Percentiles rank a stretch among this genome's conserved stretches.
Evolutionary conservation across 1,140 invertebrate species (phyloP).

Genomic region (Carposina sasakii): DNA sequence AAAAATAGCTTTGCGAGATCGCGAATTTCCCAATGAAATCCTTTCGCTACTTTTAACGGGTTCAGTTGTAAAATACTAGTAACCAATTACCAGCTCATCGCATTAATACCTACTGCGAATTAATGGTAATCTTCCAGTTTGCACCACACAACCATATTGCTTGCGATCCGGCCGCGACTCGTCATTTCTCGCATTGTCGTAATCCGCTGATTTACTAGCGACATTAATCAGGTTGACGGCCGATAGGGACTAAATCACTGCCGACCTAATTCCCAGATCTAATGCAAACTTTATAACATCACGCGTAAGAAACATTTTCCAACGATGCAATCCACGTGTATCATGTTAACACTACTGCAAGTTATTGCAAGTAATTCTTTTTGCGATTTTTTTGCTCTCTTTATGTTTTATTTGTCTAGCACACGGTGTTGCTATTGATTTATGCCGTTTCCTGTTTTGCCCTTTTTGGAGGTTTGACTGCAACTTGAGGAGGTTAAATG

Average conservation of each 20-base stretch:
- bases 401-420: conserved; percentile 60
- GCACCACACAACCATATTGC: conserved; percentile 32
- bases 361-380: conserved; percentile 70
- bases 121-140: conserved; percentile 15
- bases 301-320: conserved; percentile 30
- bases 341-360: conserved; percentile 60
- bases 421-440: conserved; percentile 41
- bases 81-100: no score
- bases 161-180: conserved; percentile 62
- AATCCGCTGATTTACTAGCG: conserved; percentile 70
- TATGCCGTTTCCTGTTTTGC: conserved; percentile 57
- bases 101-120: neutral
- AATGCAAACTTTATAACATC: conserved; percentile 29
- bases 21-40: no score
- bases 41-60: no score
- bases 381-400: conserved; percentile 57
- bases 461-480: conserved; percentile 49
- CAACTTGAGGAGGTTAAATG: conserved; percentile 43
- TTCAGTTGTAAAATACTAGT: no score
- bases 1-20: no score
- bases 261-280: conserved; percentile 36
- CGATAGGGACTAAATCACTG: conserved; percentile 68
- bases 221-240: conserved; percentile 70
- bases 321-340: conserved; percentile 14
- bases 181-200: conserved; percentile 72